These are phyloP conservation scores for Belgica antarctica DNA, from an alignment of 2,888 invertebrate genomes.

Conservation along the genomic window DNA sequence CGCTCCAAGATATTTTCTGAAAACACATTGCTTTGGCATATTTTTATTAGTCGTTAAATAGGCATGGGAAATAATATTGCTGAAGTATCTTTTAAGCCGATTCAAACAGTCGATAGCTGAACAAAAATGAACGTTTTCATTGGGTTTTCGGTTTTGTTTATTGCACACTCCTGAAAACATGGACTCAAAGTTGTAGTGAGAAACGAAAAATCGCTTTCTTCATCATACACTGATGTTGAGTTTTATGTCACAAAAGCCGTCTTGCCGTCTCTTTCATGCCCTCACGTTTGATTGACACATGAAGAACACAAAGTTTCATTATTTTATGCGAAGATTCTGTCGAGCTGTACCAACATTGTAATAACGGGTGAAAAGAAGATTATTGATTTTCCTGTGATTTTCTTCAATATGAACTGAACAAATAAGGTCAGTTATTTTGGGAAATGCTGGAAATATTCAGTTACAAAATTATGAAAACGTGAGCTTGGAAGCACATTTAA, in stretches of 20 bases:
- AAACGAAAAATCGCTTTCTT: not conserved
- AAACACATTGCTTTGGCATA: not conserved
- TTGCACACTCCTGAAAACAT: not conserved
- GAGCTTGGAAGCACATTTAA: not conserved
- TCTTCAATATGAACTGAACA: not conserved
- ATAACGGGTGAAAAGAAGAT: not conserved
- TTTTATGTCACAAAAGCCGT: no score
- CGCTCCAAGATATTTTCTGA: not conserved
- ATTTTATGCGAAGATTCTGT: not conserved
- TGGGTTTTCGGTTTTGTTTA: constrained; percentile 4
- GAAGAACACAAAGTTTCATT: constrained; percentile 4
- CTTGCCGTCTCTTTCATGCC: no score
- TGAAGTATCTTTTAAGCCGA: not conserved
- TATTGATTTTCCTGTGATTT: constrained; percentile 13
- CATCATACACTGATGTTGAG: no score
- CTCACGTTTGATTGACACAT: constrained; percentile 1
- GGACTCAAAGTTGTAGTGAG: not conserved
- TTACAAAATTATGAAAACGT: not conserved
- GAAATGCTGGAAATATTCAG: not conserved
- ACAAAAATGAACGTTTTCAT: not conserved
- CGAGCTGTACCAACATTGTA: constrained; percentile 1
- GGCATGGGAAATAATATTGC: not conserved
- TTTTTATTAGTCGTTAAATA: constrained; percentile 2
- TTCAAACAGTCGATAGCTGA: not conserved
- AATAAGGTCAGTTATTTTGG: constrained; percentile 22